Evolutionary conservation across 1,140 invertebrate genomes (phyloP), one percentile per base, ranked within the genome.

Genomic region (Nymphalis io): DNA sequence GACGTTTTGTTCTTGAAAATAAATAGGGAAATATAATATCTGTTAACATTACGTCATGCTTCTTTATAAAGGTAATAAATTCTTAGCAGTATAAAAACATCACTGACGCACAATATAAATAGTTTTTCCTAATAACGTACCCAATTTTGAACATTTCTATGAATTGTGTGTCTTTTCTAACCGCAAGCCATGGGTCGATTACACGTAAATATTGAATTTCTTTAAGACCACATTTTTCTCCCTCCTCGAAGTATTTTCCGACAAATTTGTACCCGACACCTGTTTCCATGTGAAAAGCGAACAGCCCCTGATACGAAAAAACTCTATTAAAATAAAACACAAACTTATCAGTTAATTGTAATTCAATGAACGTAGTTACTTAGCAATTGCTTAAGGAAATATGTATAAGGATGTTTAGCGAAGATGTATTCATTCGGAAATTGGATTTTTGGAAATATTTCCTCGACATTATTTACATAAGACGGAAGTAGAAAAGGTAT

Each of bases 201-300:
- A 94, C 90, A 72, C 94, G 92, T 4, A 95, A 71, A 67, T 92
- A 94, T 74, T 93, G 90, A 72, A 95, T 94, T 81, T 95, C 94
- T 51, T 93, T 89, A 1, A 95, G 80, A 0, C 93, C 94, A 78
- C 94, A 95, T 82, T 95, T 95, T 80, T 95, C 94, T 3, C 93
- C 92, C 82, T 95, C 95, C 5, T 90, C 78, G 74, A 94, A 95
- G 64, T 93, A 94, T 81, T 94, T 93, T 44, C 93, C 92, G 13
- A 95, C 93, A 27, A 95, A 81, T 77, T 94, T 93, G 78, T 95
- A 95, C 0, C 93, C 93, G 0, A 93, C 84, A 2, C 94, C 93
- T 1, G 84, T 88, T 79, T 94, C 94, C 82, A 93, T 93, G 74
- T 95, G 94, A 70, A 95, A 95, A 15, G 94, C 94, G 68, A 95